A percentile compares a stretch with the other conserved stretches of the same genome.
phyloP scores from a whole-genome alignment of 2,888 invertebrate species.

The Brachyptera risi region DNA sequence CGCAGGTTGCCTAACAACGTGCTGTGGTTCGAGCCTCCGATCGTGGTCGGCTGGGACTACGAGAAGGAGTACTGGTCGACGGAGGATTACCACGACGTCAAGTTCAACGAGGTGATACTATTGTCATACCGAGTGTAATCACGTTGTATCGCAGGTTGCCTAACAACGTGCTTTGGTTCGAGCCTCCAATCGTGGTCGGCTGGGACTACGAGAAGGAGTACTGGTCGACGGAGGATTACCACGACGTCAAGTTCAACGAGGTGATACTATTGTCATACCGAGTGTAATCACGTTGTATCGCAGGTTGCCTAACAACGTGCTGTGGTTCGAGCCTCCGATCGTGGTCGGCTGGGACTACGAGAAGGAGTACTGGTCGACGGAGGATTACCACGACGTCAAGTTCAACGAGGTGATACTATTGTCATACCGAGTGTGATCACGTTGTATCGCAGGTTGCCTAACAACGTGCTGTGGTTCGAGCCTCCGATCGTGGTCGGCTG shows the following conservation, averaged over 20 bases:
- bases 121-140: too few species aligned
- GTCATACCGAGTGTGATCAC: too few species aligned
- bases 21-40: conserved; percentile 75
- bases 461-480: conserved; percentile 71
- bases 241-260: conserved; percentile 74
- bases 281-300: too few species aligned
- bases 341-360: conserved; percentile 66
- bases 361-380: conserved; percentile 60
- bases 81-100: conserved; percentile 69
- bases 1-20: conserved; percentile 63
- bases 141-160: conserved; percentile 65
- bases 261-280: too few species aligned
- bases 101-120: too few species aligned
- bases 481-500: conserved; percentile 67
- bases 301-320: conserved; percentile 63
- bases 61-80: conserved; percentile 60
- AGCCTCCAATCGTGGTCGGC: conserved; percentile 66
- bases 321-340: conserved; percentile 76
- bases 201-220: conserved; percentile 60
- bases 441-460: conserved; percentile 63
- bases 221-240: conserved; percentile 70
- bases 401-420: too few species aligned
- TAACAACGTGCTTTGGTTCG: conserved; percentile 69
- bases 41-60: conserved; percentile 67
- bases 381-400: conserved; percentile 71